phyloP scores from a whole-genome alignment of 2,797 vertebrate species.

The Distichodus sexfasciatus region DNA sequence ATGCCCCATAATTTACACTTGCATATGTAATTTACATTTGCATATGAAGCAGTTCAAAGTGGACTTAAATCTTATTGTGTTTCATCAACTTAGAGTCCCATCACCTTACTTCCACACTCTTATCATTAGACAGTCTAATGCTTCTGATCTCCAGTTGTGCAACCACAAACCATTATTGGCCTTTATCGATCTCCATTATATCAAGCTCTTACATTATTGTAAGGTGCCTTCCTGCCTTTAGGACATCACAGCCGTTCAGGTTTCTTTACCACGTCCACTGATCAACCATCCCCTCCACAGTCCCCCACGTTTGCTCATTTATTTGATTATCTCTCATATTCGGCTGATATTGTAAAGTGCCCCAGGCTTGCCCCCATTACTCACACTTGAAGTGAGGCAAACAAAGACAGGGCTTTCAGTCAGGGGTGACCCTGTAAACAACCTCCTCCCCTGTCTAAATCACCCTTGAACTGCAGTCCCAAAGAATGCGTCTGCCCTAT shows the following conservation, averaged over 20 bases:
- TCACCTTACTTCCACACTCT: too few relatives aligned
- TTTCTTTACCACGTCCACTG: slow-evolving; percentile 2
- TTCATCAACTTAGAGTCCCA: too few relatives aligned
- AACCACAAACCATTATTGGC: too few relatives aligned
- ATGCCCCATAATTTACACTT: too few relatives aligned
- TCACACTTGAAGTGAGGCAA: slow-evolving; percentile 61
- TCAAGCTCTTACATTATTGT: background rate
- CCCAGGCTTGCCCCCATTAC: slow-evolving; percentile 57
- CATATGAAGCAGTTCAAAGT: too few relatives aligned
- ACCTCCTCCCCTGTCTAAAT: slow-evolving; percentile 30
- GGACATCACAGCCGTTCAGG: background rate
- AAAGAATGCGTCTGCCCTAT: slow-evolving; percentile 33
- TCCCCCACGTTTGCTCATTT: slow-evolving; percentile 32
- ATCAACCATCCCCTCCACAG: background rate
- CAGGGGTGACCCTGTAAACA: slow-evolving; percentile 62
- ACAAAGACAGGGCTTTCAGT: slow-evolving; percentile 64
- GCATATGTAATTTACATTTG: too few relatives aligned
- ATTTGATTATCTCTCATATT: slow-evolving; percentile 34
- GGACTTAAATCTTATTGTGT: too few relatives aligned
- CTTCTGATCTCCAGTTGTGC: too few relatives aligned
- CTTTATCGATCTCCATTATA: too few relatives aligned
- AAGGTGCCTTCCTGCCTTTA: background rate
- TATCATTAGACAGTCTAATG: background rate
- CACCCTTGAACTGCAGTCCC: slow-evolving; percentile 13
- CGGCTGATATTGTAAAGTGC: slow-evolving; percentile 32